A percentile compares a stretch with the other conserved stretches of the same genome.
These are phyloP conservation scores for Halichondria panicea DNA, from an alignment of 37 sponge, comb jelly and placozoan genomes.

Conservation along the genomic window DNA sequence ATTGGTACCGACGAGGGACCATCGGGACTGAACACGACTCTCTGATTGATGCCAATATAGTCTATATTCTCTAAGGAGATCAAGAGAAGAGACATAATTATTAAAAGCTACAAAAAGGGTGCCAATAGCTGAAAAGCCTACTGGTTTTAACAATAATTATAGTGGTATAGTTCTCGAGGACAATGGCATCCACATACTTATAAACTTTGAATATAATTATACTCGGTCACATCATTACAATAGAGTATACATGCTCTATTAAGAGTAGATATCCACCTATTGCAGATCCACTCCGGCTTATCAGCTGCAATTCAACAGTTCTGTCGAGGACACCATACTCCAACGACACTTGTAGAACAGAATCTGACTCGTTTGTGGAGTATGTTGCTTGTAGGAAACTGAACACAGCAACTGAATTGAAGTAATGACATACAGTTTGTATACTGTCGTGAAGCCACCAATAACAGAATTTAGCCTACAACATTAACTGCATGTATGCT, in stretches of 20 bases:
- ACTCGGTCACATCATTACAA: neutral
- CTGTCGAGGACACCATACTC: neutral
- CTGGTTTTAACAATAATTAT: neutral
- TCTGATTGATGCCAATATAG: neutral
- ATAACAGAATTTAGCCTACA: neutral
- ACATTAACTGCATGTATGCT: no score
- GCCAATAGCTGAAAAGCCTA: neutral
- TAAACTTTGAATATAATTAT: neutral
- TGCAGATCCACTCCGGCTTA: slow-evolving; percentile 7
- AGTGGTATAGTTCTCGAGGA: neutral
- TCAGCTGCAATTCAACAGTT: neutral
- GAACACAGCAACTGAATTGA: slow-evolving; percentile 8
- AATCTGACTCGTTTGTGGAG: neutral
- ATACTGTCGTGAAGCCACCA: no score
- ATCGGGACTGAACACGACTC: neutral
- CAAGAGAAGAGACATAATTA: neutral
- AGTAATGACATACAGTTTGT: neutral
- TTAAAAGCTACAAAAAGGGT: neutral
- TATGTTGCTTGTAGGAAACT: neutral
- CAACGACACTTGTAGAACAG: neutral
- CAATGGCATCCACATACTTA: neutral
- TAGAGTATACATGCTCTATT: neutral
- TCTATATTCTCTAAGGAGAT: neutral
- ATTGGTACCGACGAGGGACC: neutral
- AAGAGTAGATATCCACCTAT: neutral